phyloP scores from a whole-genome alignment of 2,797 vertebrate species.

The Onychomys leucogaster region DNA sequence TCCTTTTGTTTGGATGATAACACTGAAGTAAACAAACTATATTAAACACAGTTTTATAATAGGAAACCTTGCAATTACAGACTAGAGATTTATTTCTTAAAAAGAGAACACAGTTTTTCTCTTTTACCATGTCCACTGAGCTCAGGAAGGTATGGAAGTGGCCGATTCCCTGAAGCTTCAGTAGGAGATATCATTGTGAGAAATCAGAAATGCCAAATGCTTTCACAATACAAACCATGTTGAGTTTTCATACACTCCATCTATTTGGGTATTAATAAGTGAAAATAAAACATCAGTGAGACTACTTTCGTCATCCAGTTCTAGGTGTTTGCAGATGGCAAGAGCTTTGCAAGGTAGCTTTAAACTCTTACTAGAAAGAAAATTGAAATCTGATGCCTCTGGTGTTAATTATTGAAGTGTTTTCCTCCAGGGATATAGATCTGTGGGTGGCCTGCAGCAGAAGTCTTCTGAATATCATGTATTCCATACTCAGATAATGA shows the following conservation, averaged over 20 bases:
- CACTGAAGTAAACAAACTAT: slow-evolving; percentile 66
- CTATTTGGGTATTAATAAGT: slow-evolving; percentile 40
- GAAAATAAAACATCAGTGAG: neutral
- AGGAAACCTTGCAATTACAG: slow-evolving; percentile 69
- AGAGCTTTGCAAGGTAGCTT: neutral
- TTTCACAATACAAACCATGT: slow-evolving; percentile 58
- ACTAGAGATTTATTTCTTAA: slow-evolving; percentile 66
- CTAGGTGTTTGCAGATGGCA: slow-evolving; percentile 51
- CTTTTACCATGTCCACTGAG: slow-evolving; percentile 60
- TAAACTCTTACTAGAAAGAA: slow-evolving; percentile 66
- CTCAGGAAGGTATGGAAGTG: slow-evolving; percentile 68
- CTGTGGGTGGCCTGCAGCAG: slow-evolving; percentile 17
- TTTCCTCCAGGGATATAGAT: slow-evolving; percentile 55
- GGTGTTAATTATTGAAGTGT: slow-evolving; percentile 61
- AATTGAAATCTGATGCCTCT: slow-evolving; percentile 69
- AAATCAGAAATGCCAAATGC: slow-evolving; percentile 69
- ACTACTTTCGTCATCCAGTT: slow-evolving; percentile 39
- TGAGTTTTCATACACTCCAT: slow-evolving; percentile 58
- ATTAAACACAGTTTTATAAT: slow-evolving; percentile 63
- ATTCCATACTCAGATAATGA: slow-evolving; percentile 57
- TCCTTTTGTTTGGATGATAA: slow-evolving; percentile 71
- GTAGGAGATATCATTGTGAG: slow-evolving; percentile 43
- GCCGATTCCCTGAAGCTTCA: slow-evolving; percentile 79
- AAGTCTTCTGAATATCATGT: slow-evolving; percentile 63
- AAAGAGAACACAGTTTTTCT: neutral